Evolutionary conservation across 2,797 vertebrate species (phyloP).

Genomic region (Macropus fuliginosus): DNA sequence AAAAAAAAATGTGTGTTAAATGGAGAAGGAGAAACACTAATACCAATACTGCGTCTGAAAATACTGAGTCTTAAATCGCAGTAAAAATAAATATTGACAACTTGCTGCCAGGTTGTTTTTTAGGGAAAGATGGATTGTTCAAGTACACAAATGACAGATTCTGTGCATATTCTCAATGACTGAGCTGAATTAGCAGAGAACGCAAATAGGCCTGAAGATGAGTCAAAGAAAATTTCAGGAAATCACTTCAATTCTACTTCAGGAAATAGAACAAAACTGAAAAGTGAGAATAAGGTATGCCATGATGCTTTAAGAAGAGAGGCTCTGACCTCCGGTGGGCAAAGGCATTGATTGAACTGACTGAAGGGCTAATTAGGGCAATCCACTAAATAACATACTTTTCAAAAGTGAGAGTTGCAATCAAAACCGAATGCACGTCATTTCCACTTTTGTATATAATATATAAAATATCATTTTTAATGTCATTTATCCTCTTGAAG

Average conservation of each 20-base stretch:
- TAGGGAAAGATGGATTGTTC: background rate
- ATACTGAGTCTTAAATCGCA: background rate
- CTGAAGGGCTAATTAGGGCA: background rate
- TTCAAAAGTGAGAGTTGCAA: background rate
- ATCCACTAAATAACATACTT: background rate
- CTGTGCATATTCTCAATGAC: background rate
- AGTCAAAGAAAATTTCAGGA: background rate
- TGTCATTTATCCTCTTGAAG: too few relatives aligned
- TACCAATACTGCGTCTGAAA: background rate
- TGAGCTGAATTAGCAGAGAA: background rate
- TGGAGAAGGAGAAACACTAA: background rate
- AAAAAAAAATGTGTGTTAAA: background rate
- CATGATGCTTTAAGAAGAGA: background rate
- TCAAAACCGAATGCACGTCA: background rate
- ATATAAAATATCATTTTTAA: too few relatives aligned
- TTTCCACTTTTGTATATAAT: background rate
- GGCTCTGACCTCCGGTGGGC: background rate
- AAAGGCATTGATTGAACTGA: background rate
- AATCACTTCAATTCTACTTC: background rate
- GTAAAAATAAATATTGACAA: background rate
- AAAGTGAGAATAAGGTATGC: background rate
- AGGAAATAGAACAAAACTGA: background rate
- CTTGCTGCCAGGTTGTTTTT: background rate
- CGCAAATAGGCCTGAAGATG: background rate
- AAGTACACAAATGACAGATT: background rate